These are phyloP conservation scores for Myodes glareolus DNA, from an alignment of 2,113 vertebrate species.

Conservation along the genomic window DNA sequence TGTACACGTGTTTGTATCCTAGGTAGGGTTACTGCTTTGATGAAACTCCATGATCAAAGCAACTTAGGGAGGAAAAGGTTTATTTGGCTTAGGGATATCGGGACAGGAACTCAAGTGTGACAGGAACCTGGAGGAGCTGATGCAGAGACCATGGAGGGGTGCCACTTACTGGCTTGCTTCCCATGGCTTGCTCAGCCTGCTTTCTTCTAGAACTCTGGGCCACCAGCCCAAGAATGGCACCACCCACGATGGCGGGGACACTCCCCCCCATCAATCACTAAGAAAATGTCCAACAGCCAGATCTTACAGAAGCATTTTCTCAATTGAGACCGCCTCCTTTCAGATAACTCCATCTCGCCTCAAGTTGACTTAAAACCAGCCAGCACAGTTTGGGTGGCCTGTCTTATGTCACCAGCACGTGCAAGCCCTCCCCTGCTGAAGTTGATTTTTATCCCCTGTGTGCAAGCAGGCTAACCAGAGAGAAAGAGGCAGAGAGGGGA, in stretches of 20 bases:
- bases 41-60: neutral
- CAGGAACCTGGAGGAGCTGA: neutral
- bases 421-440: conserved; percentile 70
- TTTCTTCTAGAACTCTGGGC: neutral
- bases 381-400: neutral
- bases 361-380: neutral
- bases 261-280: neutral
- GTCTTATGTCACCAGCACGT: conserved; percentile 59
- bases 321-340: neutral
- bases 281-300: neutral
- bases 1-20: neutral
- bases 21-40: neutral
- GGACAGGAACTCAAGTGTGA: neutral
- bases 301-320: neutral
- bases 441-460: conserved; percentile 41
- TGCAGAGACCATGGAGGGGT: neutral
- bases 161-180: neutral
- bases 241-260: neutral
- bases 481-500: neutral
- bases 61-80: neutral
- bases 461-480: neutral
- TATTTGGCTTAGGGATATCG: neutral
- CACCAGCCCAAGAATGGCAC: neutral
- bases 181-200: neutral
- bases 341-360: neutral